Evolutionary conservation across 2,797 vertebrate species (phyloP).

Genomic region (Mormyrops attenuatus): DNA sequence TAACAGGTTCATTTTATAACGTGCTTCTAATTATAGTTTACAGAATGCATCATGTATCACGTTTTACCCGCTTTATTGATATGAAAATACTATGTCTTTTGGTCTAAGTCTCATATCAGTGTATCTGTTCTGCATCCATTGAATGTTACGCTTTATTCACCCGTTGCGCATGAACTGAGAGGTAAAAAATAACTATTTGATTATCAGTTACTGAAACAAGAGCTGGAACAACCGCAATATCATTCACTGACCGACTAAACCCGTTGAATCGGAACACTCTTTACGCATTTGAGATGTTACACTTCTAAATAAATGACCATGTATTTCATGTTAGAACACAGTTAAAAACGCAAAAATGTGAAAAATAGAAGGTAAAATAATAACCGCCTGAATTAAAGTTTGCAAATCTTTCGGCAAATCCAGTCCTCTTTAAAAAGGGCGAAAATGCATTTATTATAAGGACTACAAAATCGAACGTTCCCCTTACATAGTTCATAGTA

Average conservation of each 20-base stretch:
- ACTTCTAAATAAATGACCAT: not conserved
- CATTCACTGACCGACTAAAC: not conserved
- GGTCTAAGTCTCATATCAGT: not conserved
- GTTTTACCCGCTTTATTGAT: not conserved
- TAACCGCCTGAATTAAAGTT: not conserved
- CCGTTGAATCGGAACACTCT: not conserved
- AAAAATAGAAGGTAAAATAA: not conserved
- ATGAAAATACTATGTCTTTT: not conserved
- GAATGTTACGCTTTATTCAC: not conserved
- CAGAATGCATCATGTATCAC: not conserved
- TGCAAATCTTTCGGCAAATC: not conserved
- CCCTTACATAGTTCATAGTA: not conserved
- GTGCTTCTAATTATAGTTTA: not conserved
- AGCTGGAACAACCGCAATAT: not conserved
- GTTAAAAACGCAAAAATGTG: not conserved
- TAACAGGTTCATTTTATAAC: not conserved
- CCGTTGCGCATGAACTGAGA: not conserved
- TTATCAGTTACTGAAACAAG: not conserved
- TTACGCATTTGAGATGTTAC: not conserved
- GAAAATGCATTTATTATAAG: not conserved
- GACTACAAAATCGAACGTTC: not conserved
- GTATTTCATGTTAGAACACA: not conserved
- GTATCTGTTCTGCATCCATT: not conserved
- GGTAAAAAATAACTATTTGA: not conserved
- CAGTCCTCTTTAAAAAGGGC: not conserved